Evolutionary conservation across 2,888 invertebrate species (phyloP).

Genomic region (Cephus pygmeus): DNA sequence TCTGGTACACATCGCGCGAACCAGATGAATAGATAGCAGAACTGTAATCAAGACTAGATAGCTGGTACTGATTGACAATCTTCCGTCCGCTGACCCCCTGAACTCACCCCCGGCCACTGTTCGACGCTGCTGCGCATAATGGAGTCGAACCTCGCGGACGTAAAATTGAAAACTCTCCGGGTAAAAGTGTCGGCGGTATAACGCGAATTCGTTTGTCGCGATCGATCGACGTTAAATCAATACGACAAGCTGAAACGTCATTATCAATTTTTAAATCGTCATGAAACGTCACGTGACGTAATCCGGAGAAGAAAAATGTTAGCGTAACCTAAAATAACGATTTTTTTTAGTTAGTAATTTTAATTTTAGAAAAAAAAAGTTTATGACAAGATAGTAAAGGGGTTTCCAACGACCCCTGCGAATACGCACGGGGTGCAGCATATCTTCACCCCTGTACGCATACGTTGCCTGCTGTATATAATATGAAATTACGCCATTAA

Average conservation of each 20-base stretch:
- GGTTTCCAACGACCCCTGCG: background rate
- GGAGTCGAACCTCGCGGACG: conserved; percentile 12
- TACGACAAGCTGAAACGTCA: background rate
- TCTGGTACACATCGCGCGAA: conserved; percentile 11
- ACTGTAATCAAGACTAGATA: conserved; percentile 55
- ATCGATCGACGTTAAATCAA: background rate
- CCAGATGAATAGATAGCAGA: conserved; percentile 24
- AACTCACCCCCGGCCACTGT: background rate
- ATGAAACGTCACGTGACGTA: background rate
- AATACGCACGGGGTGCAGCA: background rate
- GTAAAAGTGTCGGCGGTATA: background rate
- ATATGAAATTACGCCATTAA: background rate
- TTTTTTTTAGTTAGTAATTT: background rate
- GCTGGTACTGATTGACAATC: conserved; percentile 57
- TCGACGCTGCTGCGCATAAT: conserved; percentile 22
- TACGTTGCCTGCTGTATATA: background rate
- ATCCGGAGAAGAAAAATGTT: background rate
- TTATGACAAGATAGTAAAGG: background rate
- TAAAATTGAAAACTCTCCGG: background rate
- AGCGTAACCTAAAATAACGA: background rate
- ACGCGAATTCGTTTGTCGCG: background rate
- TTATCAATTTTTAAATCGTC: background rate
- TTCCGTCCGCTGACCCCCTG: conserved; percentile 29
- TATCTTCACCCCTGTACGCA: background rate
- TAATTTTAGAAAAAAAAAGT: background rate